phyloP scores from a whole-genome alignment of 2,888 invertebrate genomes.

The Fissipunctia ypsillon region DNA sequence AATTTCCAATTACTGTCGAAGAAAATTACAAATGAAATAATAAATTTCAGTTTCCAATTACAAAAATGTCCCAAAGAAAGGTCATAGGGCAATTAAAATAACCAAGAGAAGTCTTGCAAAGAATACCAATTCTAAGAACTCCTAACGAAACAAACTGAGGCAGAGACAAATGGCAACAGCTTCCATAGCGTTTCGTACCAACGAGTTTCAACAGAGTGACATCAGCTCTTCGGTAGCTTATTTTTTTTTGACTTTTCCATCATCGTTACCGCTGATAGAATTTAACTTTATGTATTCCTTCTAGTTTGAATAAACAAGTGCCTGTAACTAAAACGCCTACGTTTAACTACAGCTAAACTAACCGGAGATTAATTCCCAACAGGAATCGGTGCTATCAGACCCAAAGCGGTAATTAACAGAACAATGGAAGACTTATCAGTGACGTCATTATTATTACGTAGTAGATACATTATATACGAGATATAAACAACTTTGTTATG shows the following conservation, averaged over 20 bases:
- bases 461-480: conserved; percentile 5
- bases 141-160: background rate
- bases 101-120: background rate
- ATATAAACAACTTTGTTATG: conserved; percentile 20
- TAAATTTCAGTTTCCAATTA: background rate
- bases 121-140: background rate
- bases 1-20: background rate
- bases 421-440: conserved; percentile 62
- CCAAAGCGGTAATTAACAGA: conserved; percentile 57
- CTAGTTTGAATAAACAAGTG: background rate
- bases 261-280: background rate
- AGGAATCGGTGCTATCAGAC: conserved; percentile 39
- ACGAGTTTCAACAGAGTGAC: background rate
- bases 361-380: conserved; percentile 45
- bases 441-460: conserved; percentile 38
- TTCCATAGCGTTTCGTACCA: background rate
- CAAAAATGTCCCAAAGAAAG: background rate
- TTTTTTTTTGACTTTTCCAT: too few species aligned
- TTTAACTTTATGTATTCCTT: background rate
- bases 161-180: too few species aligned
- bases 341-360: conserved; percentile 35
- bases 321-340: background rate
- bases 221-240: background rate
- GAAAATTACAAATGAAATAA: background rate
- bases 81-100: background rate